phyloP scores from a whole-genome alignment of 2,888 invertebrate genomes.

The Congeria kusceri region DNA sequence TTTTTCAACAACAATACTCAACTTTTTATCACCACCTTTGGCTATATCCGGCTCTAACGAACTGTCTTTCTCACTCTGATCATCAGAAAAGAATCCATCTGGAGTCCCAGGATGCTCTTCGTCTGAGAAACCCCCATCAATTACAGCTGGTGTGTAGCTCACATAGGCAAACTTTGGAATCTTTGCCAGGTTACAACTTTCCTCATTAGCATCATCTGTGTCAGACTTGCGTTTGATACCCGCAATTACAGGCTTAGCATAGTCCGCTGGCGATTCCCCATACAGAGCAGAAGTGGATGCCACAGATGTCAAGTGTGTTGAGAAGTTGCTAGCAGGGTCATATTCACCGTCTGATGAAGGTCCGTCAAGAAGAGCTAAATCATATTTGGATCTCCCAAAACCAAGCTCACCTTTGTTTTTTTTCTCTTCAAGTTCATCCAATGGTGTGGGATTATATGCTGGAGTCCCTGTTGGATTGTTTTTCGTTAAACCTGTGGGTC shows the following conservation, averaged over 20 bases:
- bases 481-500: constrained; percentile 7
- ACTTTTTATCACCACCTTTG: constrained; percentile 37
- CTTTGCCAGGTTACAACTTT: constrained; percentile 45
- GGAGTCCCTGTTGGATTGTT: constrained; percentile 65
- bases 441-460: constrained; percentile 79
- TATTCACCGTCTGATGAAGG: constrained; percentile 72
- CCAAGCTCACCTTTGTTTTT: constrained; percentile 40
- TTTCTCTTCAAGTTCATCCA: constrained; percentile 62
- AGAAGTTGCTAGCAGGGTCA: constrained; percentile 79
- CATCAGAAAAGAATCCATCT: constrained; percentile 48
- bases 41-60: background rate
- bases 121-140: constrained; percentile 66
- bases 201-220: constrained; percentile 47
- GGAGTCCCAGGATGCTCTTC: constrained; percentile 55
- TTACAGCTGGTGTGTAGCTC: constrained; percentile 54
- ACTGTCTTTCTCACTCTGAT: constrained; percentile 55
- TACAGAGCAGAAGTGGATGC: background rate
- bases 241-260: constrained; percentile 48
- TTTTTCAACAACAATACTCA: background rate
- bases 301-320: constrained; percentile 34
- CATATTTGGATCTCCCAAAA: constrained; percentile 57
- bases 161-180: constrained; percentile 61
- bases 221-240: constrained; percentile 54
- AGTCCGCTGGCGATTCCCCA: constrained; percentile 21
- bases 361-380: constrained; percentile 45